phyloP scores from a whole-genome alignment of 2,888 invertebrate genomes.

The Drosophila nr. fundita region DNA sequence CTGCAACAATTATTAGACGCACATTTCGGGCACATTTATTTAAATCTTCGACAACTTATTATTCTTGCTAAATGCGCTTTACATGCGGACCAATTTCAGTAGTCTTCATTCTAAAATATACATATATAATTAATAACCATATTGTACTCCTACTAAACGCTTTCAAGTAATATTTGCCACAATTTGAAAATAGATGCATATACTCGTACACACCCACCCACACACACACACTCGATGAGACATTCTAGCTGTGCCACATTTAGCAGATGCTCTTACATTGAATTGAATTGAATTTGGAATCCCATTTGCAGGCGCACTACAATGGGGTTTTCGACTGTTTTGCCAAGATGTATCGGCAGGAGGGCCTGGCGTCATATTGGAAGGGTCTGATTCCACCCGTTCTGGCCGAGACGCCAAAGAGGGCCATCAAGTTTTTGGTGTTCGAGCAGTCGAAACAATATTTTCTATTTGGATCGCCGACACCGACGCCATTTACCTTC shows the following conservation, averaged over 20 bases:
- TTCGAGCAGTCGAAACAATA: slow-evolving; percentile 96
- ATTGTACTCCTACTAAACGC: not conserved
- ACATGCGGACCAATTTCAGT: not conserved
- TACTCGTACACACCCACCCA: not conserved
- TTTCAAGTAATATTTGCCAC: slow-evolving; percentile 30
- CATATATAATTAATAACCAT: not conserved
- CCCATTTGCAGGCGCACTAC: slow-evolving; percentile 86
- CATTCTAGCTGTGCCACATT: slow-evolving; percentile 3
- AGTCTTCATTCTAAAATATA: not conserved
- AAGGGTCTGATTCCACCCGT: slow-evolving; percentile 97
- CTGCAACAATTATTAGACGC: no score
- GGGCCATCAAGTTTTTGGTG: slow-evolving; percentile 96
- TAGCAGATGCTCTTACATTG: not conserved
- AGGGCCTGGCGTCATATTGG: slow-evolving; percentile 94
- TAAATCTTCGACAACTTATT: not conserved
- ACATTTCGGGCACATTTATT: not conserved
- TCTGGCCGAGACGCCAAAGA: slow-evolving; percentile 96
- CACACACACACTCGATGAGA: not conserved
- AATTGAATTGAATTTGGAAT: not conserved
- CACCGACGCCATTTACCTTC: slow-evolving; percentile 94
- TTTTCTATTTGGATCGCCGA: slow-evolving; percentile 91
- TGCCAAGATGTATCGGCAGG: slow-evolving; percentile 93
- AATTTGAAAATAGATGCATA: slow-evolving; percentile 43
- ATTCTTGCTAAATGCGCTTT: not conserved
- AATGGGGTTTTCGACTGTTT: slow-evolving; percentile 94